A percentile compares a stretch with the other conserved stretches of the same genome.
phyloP scores from a whole-genome alignment of 2,113 vertebrate genomes.

The Electrona antarctica region DNA sequence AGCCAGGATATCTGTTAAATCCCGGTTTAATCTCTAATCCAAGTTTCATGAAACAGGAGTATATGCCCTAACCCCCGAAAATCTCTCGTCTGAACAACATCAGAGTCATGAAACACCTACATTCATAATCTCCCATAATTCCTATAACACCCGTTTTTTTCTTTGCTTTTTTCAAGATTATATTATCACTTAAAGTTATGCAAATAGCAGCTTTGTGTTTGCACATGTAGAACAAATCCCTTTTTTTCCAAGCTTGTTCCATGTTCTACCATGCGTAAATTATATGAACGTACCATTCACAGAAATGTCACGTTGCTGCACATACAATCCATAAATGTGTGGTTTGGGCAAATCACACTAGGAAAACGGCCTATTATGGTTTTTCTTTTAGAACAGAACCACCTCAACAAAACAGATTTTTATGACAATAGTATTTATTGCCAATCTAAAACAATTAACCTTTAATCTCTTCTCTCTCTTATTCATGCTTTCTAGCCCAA shows the following conservation, averaged over 20 bases:
- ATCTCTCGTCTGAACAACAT: slow-evolving; percentile 49
- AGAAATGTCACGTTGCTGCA: slow-evolving; percentile 15
- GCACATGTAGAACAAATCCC: slow-evolving; percentile 33
- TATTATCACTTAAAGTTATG: slow-evolving; percentile 45
- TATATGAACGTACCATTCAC: background rate
- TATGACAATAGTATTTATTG: no score
- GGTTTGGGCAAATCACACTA: background rate
- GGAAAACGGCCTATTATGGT: background rate
- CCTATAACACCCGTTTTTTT: slow-evolving; percentile 53
- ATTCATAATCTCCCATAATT: slow-evolving; percentile 50
- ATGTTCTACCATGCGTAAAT: slow-evolving; percentile 21
- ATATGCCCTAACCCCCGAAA: slow-evolving; percentile 51
- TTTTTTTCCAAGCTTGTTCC: background rate
- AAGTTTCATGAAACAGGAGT: slow-evolving; percentile 20
- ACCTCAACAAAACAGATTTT: background rate
- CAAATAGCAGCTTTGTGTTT: slow-evolving; percentile 49
- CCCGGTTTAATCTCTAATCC: no score
- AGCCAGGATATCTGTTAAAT: no score
- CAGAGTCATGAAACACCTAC: slow-evolving; percentile 17
- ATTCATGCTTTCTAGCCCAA: no score
- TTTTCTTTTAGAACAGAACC: slow-evolving; percentile 14
- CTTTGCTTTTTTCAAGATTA: slow-evolving; percentile 23
- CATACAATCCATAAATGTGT: background rate
- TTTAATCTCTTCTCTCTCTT: background rate
- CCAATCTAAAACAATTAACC: background rate